A percentile compares a stretch with the other conserved stretches of the same genome.
Conservation (phyloP, 2,113 vertebrate genomes). For the Rhea pennata region DNA sequence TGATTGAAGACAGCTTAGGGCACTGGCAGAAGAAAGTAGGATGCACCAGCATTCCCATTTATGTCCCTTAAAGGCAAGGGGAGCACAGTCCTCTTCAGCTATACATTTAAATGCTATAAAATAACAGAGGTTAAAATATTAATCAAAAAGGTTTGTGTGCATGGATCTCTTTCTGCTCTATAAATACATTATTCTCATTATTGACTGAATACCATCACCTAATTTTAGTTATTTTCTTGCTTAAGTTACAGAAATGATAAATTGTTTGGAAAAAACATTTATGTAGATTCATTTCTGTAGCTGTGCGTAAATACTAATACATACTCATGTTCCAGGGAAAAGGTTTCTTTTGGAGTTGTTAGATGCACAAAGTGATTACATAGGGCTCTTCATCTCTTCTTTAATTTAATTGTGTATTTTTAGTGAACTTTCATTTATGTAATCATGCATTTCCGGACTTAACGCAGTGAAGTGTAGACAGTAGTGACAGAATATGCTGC, state of each 20-base stretch:
- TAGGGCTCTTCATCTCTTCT: not conserved
- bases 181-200: not conserved
- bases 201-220: not conserved
- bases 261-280: not conserved
- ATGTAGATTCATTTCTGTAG: not conserved
- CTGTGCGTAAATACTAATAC: not conserved
- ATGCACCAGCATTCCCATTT: not conserved
- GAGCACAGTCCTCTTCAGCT: rapidly evolving
- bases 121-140: not conserved
- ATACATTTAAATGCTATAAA: rapidly evolving
- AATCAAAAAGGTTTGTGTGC: rapidly evolving
- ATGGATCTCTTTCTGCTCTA: not conserved
- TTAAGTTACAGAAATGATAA: not conserved
- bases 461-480: rapidly evolving
- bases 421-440: not conserved
- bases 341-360: not conserved
- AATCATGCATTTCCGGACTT: rapidly evolving
- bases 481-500: not conserved
- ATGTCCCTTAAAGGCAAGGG: rapidly evolving
- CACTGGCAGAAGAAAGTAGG: not conserved
- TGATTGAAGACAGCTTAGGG: not conserved
- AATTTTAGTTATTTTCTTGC: not conserved
- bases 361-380: not conserved
- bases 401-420: not conserved
- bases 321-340: not conserved